Evolutionary conservation across 2,113 vertebrate species (phyloP), one percentile per base, ranked within the genome.

Genomic region (Hippocampus comes): DNA sequence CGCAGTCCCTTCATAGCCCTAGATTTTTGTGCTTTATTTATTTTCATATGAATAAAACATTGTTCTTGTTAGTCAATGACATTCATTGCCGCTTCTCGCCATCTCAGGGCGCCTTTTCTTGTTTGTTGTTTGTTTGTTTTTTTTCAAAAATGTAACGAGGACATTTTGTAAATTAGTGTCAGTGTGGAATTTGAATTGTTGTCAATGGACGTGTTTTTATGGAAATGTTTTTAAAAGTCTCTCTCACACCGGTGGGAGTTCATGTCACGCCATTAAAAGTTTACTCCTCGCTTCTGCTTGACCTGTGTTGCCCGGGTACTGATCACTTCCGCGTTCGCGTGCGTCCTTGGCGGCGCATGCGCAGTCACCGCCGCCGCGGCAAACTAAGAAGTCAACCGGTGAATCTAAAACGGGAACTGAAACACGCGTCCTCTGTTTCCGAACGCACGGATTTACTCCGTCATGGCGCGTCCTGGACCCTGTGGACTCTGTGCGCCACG

Each of bases 1-100:
- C 11, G 21, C 21, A 65, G 63, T 25, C 5, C 21, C 41, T 2
- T 25, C 60, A 42, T n/a, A n/a, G 21, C 43, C 17, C 17, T 65
- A 25, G 11, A 38, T 18, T 27, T 46, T 66, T 46, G 23, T 48
- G 14, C 9, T 4, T 18, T 4, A 9, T 66, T 43, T 27, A 66
- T 48, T 48, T 48, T 27, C n/a, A 48, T 23, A 48, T 9, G 7
- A 48, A 48, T 1, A 25, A 25, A 25, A 66, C 14, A 25, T 23
- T 61, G 27, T 61, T 34, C 15, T 17, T 61, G 15, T 66, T 25
- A 66, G 25, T 66, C 41, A 17, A 48, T 66, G 42, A 66, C 64
- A 66, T 66, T 66, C 64, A 66, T 66, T 66, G 64, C 42, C 15
- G 42, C 64, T 66, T 65, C 21, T 43, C 42, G 41, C 61, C 64